Evolutionary conservation across 53 echinoderm and acorn worm species (phyloP).

Genomic region (Pentamera pediparva): DNA sequence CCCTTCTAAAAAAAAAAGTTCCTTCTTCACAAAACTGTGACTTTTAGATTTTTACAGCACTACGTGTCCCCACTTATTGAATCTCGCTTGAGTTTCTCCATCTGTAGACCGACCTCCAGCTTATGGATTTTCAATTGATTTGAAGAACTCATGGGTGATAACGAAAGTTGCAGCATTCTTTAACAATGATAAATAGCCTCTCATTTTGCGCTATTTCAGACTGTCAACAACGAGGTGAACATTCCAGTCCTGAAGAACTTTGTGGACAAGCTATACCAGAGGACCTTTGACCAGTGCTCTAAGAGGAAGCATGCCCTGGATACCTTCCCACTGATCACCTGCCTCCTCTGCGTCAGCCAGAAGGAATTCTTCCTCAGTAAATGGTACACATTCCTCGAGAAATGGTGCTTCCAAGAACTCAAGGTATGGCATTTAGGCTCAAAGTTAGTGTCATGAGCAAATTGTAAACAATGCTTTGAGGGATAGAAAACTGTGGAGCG

Average conservation of each 20-base stretch:
- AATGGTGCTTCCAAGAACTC: constrained; percentile 51
- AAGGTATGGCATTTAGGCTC: constrained; percentile 12
- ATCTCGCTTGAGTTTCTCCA: too few species aligned
- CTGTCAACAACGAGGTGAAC: constrained; percentile 98
- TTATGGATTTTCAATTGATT: background rate
- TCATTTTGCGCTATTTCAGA: constrained; percentile 29
- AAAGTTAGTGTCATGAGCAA: too few species aligned
- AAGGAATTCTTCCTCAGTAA: constrained; percentile 94
- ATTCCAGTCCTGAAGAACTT: constrained; percentile 99
- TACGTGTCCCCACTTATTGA: too few species aligned
- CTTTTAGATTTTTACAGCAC: too few species aligned
- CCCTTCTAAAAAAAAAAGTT: too few species aligned
- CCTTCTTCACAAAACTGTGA: too few species aligned
- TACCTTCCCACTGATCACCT: constrained; percentile 87
- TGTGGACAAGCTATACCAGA: constrained; percentile 98
- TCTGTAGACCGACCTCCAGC: too few species aligned
- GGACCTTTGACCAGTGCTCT: constrained; percentile 79
- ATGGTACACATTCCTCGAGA: constrained; percentile 80
- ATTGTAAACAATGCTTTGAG: too few species aligned
- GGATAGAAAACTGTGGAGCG: too few species aligned
- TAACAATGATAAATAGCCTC: background rate
- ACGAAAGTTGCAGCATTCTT: background rate
- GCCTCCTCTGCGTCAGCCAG: constrained; percentile 96
- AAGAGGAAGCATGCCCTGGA: constrained; percentile 83
- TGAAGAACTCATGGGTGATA: background rate